Base-by-base conservation (phyloP, 2,113 vertebrate genomes). In the Coturnix japonica region DNA sequence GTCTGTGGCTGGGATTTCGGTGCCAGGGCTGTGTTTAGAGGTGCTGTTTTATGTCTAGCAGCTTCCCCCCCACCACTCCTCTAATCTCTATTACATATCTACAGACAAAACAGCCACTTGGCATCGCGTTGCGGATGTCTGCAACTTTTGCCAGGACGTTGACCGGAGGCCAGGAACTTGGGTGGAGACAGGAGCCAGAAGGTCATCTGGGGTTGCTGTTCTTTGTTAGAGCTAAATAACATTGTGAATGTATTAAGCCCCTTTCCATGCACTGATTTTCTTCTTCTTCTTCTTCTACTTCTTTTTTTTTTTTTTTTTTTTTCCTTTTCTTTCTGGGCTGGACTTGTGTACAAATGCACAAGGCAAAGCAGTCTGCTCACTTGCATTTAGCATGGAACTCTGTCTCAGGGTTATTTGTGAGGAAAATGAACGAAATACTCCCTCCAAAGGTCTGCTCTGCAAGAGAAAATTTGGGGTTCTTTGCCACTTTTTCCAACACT, bases 41-140 rank as follows among this genome's bases (percentile, higher is more conserved):
- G 91, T 83, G 91, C 88, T 35, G 60, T 71, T 89, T 81, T 81
- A 91, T 2, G 74, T 8, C 43, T 66, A 30, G 79, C 92, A 64
- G 73, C 90, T 93, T 81, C 84, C 92, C 81, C 81, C 63, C 76
- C 92, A 43, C 71, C 91, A 54, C 76, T 89, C 77, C 30, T 79
- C 95, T 95, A 96, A 96, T 97, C 96, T 96, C 83, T 88, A 7
- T 95, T 94, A 92, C 94, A 88, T 93, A 97, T 97, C 96, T 96
- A 19, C 95, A 97, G 95, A 97, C 96, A 97, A 96, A 97, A 96
- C 93, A 97, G 91, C 91, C 79, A 41, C 90, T 96, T 96, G 94
- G 96, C 96, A 96, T 64, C 33, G 86, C 20, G 74, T 3, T 57
- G 93, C 93, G 92, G 96, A 97, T 96, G 96, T 96, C 96, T 96